These are phyloP conservation scores for Lacerta viridis DNA, from an alignment of 2,797 vertebrate genomes.

Conservation along the genomic window DNA sequence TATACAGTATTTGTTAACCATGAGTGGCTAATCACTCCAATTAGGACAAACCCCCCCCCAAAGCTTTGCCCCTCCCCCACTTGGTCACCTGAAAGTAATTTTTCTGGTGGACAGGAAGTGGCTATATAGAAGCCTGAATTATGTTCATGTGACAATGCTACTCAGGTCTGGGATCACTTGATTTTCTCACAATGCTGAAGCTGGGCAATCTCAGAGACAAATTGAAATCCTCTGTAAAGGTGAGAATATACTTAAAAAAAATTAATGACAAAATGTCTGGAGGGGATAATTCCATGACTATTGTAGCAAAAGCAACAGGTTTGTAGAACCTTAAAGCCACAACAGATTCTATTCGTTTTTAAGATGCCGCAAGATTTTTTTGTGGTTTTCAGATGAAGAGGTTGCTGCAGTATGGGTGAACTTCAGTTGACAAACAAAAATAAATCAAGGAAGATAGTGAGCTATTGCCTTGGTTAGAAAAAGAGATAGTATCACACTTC, in stretches of 20 bases:
- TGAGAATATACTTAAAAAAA: no score
- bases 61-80: background rate
- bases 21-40: background rate
- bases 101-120: background rate
- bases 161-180: background rate
- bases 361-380: background rate
- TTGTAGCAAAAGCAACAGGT: background rate
- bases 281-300: background rate
- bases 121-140: background rate
- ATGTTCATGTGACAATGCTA: background rate
- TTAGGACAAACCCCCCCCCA: background rate
- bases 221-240: background rate
- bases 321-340: background rate
- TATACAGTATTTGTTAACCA: background rate
- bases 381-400: background rate
- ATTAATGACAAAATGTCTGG: background rate
- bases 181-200: background rate
- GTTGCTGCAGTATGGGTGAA: background rate
- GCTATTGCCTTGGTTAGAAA: background rate
- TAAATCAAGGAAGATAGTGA: background rate
- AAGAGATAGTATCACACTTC: background rate
- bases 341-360: background rate
- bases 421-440: background rate
- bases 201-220: background rate
- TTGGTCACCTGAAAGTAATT: background rate